Conservation (phyloP, 2,113 vertebrate species). For the Otus sunia region DNA sequence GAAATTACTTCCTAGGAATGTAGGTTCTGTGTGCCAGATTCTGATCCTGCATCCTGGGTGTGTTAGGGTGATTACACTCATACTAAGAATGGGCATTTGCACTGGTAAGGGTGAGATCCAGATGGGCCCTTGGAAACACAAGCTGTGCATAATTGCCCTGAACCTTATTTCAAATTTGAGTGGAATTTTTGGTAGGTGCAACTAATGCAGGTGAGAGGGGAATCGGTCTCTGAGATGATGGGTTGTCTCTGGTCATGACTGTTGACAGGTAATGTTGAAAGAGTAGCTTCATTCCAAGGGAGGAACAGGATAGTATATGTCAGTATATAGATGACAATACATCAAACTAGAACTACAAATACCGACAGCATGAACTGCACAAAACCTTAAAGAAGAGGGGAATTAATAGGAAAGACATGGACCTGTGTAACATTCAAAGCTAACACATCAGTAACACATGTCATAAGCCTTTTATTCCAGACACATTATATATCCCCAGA, state of each 20-base stretch:
- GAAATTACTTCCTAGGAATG: not conserved
- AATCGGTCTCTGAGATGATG: fast-evolving
- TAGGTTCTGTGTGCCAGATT: not conserved
- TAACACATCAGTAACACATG: fast-evolving
- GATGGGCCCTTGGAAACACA: not conserved
- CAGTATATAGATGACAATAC: too few relatives aligned
- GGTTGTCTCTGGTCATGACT: fast-evolving
- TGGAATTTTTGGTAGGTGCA: not conserved
- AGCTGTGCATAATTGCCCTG: not conserved
- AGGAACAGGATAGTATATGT: not conserved
- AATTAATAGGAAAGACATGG: not conserved
- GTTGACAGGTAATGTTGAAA: not conserved
- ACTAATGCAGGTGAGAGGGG: not conserved
- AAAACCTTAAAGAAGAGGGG: not conserved
- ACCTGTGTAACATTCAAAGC: not conserved
- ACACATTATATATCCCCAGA: not conserved
- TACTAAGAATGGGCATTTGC: not conserved
- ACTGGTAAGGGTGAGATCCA: not conserved
- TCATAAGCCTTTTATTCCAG: not conserved
- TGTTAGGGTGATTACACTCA: not conserved
- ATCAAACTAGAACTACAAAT: not conserved
- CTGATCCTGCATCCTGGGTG: not conserved
- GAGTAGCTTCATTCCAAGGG: fast-evolving
- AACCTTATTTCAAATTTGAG: not conserved
- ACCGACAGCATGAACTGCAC: not conserved